Evolutionary conservation across 2,888 invertebrate species (phyloP), one percentile per base, ranked within the genome.

Genomic region (Kuschelorhynchus macadamiae): DNA sequence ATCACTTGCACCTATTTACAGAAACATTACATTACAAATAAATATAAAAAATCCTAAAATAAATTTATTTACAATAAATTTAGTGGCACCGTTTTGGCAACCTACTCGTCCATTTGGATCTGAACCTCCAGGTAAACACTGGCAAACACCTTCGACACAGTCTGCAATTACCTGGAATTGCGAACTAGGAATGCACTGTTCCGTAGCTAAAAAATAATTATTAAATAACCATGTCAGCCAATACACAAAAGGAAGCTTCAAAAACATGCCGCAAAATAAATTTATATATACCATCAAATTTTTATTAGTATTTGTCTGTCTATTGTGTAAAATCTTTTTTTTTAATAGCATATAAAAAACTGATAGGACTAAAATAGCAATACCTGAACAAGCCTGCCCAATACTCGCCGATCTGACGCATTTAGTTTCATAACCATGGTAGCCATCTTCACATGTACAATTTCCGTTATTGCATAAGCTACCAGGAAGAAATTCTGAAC

Each of bases 131-230:
- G 75, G 72, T 21, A 74, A 30, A 70, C 83, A 83, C 12, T 70
- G 72, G 68, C 83, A 83, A n/a, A 74, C 59, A 4, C 76, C 77
- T 30, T 74, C 72, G 4, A 67, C 56, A 57, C 83, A 83, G 50
- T 77, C 71, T 14, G 81, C 77, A 21, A 71, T 47, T 30, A 57
- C 52, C 8, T 50, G 62, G 20, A 76, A 68, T 33, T 73, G 64
- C 8, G 71, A 39, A 14, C 72, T 71, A 2, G 76, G 71, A 52
- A 80, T 73, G 67, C 83, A 83, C 64, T 82, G 78, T 49, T 76
- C 78, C 5, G 55, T 20, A 65, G 33, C 69, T 69, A 69, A 60
- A 65, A 65, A 36, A 7, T n/a, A n/a, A n/a, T n/a, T n/a, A n/a
- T n/a, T n/a, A n/a, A n/a, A n/a, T n/a, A n/a, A n/a, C n/a, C n/a